Percentiles rank a stretch among this genome's conserved stretches.
phyloP scores from a whole-genome alignment of 2,797 vertebrate genomes.

The Vipera latastei region DNA sequence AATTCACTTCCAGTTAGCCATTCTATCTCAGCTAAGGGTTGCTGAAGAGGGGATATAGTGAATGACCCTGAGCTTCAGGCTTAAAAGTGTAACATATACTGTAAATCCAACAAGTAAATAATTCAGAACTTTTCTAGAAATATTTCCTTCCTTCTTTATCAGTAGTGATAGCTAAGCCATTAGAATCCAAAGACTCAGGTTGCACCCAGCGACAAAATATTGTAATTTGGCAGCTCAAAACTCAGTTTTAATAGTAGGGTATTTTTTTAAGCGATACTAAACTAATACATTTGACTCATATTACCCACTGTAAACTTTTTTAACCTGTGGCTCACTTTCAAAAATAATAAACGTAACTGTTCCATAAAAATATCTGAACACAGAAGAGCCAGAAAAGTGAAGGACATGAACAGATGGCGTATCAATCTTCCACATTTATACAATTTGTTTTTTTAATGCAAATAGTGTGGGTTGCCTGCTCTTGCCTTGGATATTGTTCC shows the following conservation, averaged over 20 bases:
- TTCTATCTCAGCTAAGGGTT: background rate
- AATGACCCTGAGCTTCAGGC: background rate
- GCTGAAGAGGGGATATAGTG: background rate
- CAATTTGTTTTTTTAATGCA: constrained; percentile 86
- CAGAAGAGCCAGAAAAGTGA: constrained; percentile 81
- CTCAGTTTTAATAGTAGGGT: constrained; percentile 51
- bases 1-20: background rate
- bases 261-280: constrained; percentile 59
- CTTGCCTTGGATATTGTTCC: constrained; percentile 81
- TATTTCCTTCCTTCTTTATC: constrained; percentile 34
- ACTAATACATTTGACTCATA: constrained; percentile 71
- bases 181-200: constrained; percentile 38
- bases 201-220: constrained; percentile 29
- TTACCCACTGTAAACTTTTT: constrained; percentile 80
- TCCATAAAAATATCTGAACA: constrained; percentile 85
- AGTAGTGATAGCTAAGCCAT: constrained; percentile 36
- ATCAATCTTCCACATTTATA: constrained; percentile 85
- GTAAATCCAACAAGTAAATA: background rate
- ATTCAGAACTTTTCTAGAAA: background rate
- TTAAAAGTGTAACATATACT: background rate
- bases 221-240: constrained; percentile 46
- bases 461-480: constrained; percentile 83
- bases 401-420: constrained; percentile 83
- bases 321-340: constrained; percentile 81
- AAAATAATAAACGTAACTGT: constrained; percentile 82